Evolutionary conservation across 2,797 vertebrate genomes (phyloP), one percentile per base, ranked within the genome.

Genomic region (Megaceryle alcyon): DNA sequence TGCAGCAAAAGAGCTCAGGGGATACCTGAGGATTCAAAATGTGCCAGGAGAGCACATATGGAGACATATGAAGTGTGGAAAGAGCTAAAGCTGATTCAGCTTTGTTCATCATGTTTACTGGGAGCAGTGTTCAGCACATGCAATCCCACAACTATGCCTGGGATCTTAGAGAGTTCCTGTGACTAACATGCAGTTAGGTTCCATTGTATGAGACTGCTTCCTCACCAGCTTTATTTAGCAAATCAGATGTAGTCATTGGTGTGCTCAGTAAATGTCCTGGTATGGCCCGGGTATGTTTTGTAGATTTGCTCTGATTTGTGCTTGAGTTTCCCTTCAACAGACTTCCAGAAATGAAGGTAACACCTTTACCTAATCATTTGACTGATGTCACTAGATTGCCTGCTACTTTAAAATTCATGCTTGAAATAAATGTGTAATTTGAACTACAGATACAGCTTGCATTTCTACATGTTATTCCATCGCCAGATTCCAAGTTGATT

Each of bases 401-500:
- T 70, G 11, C 43, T n/a, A 72, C 56, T 72, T 60, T 59, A 81
- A 85, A 86, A 85, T 43, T 79, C 60, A 72, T 78, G 77, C 26
- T 37, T 92, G 21, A 80, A 48, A 86, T 26, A 91, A 92, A 91
- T 3, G 12, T 59, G 41, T 79, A 54, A 92, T 49, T 83, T 88
- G 51, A 86, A 70, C 72, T 53, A 44, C 3, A 77, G 54, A 37
- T 48, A 53, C 0, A 0, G 11, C 33, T 92, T 92, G 46, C 26
- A 68, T 65, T 86, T 88, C 61, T 39, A 44, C 12, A n/a, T 29
- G 60, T 15, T 72, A 18, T 44, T 57, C 46, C 21, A 46, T 44
- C 48, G 65, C 14, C 92, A 69, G 82, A 93, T 89, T 89, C 82
- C 66, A 87, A 95, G 92, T 72, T 26, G 51, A 78, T 68, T 90